phyloP scores from a whole-genome alignment of 2,888 invertebrate species.

The Trachelus troglodyta region DNA sequence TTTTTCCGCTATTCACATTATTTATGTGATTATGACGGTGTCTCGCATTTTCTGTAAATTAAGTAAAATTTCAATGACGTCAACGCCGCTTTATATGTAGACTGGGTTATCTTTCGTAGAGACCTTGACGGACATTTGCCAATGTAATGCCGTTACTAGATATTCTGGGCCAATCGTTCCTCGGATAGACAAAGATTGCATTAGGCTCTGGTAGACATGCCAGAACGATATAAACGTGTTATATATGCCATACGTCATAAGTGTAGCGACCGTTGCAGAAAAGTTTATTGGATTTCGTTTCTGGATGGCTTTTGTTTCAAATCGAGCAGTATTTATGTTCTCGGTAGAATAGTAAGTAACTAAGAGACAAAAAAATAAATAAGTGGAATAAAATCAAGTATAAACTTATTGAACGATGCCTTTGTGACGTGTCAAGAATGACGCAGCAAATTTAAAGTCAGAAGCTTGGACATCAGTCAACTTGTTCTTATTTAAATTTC shows the following conservation, averaged over 20 bases:
- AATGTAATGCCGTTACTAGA: neutral
- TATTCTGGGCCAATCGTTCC: neutral
- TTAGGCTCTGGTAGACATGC: neutral
- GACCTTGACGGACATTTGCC: neutral
- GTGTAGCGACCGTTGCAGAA: neutral
- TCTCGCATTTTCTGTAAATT: neutral
- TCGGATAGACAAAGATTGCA: slow-evolving; percentile 1
- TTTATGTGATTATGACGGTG: neutral
- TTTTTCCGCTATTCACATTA: neutral
- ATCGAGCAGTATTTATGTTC: neutral
- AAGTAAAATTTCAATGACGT: neutral
- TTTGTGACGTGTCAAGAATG: neutral
- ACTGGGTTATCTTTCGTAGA: neutral
- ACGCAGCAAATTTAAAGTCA: neutral
- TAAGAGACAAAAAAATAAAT: neutral
- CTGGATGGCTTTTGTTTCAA: neutral
- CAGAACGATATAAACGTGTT: neutral
- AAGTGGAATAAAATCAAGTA: neutral
- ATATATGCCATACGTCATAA: neutral
- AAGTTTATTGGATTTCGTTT: neutral
- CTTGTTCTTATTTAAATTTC: neutral
- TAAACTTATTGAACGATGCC: neutral
- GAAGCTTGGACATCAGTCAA: neutral
- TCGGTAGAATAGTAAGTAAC: neutral
- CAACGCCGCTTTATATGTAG: neutral